phyloP scores from a whole-genome alignment of 1,140 invertebrate species.

The Drosophila santomea region DNA sequence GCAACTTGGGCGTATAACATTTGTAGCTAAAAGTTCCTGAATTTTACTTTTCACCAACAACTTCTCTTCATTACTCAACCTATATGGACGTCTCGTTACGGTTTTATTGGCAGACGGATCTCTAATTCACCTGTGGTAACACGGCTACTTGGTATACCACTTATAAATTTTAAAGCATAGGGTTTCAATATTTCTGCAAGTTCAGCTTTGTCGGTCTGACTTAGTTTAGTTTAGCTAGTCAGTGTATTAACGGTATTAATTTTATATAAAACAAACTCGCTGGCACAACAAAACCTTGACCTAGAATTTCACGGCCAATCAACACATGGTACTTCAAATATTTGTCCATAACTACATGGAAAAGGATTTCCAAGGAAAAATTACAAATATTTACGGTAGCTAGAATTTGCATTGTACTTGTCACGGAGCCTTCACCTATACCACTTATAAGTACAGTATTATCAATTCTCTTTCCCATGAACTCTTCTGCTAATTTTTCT shows the following conservation, averaged over 20 bases:
- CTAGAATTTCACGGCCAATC: background rate
- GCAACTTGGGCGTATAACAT: conserved; percentile 1
- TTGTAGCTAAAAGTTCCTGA: conserved; percentile 1
- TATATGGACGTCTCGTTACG: background rate
- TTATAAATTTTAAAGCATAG: conserved; percentile 12
- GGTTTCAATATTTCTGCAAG: conserved; percentile 8
- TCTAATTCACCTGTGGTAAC: conserved; percentile 19
- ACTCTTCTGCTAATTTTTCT: no score
- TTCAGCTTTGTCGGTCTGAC: background rate
- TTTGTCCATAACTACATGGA: background rate
- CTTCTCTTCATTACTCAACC: background rate
- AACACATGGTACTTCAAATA: background rate
- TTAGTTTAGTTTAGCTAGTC: conserved; percentile 1
- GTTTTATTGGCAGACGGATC: conserved; percentile 20
- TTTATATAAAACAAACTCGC: no score
- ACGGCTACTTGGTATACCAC: conserved; percentile 11
- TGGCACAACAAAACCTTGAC: background rate
- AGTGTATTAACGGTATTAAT: background rate
- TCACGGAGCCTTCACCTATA: background rate
- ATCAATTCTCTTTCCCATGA: no score
- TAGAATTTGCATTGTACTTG: background rate
- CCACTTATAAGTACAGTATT: no score
- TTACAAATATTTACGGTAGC: background rate
- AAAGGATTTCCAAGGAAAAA: background rate
- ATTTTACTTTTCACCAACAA: conserved; percentile 1